Evolutionary conservation across 2,888 invertebrate genomes (phyloP).

Genomic region (Watsonalla cultraria): DNA sequence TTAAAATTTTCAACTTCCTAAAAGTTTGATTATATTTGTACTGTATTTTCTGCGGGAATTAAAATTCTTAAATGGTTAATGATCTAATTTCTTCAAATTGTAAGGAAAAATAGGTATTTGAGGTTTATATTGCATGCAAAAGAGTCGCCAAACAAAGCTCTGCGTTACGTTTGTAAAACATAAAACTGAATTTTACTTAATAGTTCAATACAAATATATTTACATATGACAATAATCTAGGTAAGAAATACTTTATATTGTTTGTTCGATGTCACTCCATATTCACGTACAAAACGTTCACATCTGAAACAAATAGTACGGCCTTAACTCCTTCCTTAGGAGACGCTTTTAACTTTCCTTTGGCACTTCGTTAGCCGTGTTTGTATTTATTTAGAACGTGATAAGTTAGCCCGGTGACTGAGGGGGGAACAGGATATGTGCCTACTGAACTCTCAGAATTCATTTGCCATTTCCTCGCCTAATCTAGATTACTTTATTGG

Average conservation of each 20-base stretch:
- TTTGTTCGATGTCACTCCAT: not conserved
- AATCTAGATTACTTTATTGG: slow-evolving; percentile 28
- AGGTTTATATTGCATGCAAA: too few species aligned
- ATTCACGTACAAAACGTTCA: not conserved
- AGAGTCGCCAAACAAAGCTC: too few species aligned
- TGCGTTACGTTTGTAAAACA: too few species aligned
- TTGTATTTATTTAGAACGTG: slow-evolving; percentile 72
- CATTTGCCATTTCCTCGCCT: slow-evolving; percentile 41
- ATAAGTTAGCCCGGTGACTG: slow-evolving; percentile 65
- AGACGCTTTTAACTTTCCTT: slow-evolving; percentile 71
- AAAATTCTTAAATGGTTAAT: not conserved
- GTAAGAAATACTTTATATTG: too few species aligned
- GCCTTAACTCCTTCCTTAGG: slow-evolving; percentile 40
- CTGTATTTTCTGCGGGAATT: not conserved
- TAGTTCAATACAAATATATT: too few species aligned
- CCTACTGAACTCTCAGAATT: slow-evolving; percentile 37
- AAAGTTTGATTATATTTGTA: not conserved
- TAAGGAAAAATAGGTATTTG: too few species aligned
- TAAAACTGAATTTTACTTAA: too few species aligned
- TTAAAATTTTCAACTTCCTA: not conserved
- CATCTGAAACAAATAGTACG: slow-evolving; percentile 29
- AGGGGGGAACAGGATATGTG: slow-evolving; percentile 61
- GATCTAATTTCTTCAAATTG: too few species aligned
- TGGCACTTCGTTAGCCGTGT: slow-evolving; percentile 71
- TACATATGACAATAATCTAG: too few species aligned